These are phyloP conservation scores for Periplaneta americana DNA, from an alignment of 1,140 invertebrate genomes.

Conservation along the genomic window DNA sequence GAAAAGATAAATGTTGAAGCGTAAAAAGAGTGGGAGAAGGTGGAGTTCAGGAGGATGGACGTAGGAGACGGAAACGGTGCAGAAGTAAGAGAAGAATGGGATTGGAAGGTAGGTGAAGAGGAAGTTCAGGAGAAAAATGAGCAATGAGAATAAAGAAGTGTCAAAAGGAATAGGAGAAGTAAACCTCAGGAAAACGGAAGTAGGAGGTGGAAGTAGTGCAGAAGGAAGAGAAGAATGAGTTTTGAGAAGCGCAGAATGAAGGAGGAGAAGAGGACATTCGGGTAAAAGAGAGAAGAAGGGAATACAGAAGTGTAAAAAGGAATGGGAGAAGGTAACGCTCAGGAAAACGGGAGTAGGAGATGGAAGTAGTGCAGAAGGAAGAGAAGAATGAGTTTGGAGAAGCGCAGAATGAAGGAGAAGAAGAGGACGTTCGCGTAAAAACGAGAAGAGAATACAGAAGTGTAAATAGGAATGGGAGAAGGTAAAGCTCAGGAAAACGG, in stretches of 20 bases:
- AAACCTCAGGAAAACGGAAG: not conserved
- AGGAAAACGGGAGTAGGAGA: not conserved
- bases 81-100: not conserved
- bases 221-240: not conserved
- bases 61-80: not conserved
- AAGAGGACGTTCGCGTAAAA: not conserved
- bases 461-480: not conserved
- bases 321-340: not conserved
- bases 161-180: constrained; percentile 14
- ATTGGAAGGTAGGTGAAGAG: too few relatives aligned
- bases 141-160: not conserved
- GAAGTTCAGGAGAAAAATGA: not conserved
- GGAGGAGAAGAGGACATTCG: not conserved
- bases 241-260: not conserved
- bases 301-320: not conserved
- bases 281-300: not conserved
- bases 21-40: not conserved
- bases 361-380: not conserved
- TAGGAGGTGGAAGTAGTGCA: not conserved
- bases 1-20: not conserved
- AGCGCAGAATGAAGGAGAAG: not conserved
- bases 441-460: not conserved
- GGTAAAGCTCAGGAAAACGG: not conserved
- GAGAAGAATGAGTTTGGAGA: not conserved
- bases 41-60: constrained; percentile 10